phyloP scores from a whole-genome alignment of 2,888 invertebrate species.

The Lordiphosa andalusiaca region DNA sequence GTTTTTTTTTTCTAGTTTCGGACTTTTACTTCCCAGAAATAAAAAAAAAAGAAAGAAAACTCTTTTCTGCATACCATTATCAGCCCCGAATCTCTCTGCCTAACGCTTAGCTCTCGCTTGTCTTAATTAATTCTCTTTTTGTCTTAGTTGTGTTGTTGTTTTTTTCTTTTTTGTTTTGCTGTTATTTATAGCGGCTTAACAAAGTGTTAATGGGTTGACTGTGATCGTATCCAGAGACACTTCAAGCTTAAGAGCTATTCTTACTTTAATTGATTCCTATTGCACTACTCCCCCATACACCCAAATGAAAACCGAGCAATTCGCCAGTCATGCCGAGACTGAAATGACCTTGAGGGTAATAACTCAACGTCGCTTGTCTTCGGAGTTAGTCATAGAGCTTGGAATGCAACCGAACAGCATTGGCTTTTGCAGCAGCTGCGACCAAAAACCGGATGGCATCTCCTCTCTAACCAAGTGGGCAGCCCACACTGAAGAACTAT shows the following conservation, averaged over 20 bases:
- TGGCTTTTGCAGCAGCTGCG: conserved; percentile 35
- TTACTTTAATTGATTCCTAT: neutral
- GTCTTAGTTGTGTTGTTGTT: conserved; percentile 12
- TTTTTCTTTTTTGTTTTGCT: too few species aligned
- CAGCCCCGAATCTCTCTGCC: neutral
- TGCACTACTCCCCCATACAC: conserved; percentile 20
- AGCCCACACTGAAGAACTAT: conserved; percentile 23
- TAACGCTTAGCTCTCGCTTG: conserved; percentile 27
- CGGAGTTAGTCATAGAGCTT: conserved; percentile 58
- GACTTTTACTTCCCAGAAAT: too few species aligned
- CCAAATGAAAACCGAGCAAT: conserved; percentile 28
- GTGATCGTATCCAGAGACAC: conserved; percentile 10
- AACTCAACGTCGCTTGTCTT: conserved; percentile 45
- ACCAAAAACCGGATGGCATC: conserved; percentile 69
- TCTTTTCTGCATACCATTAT: too few species aligned
- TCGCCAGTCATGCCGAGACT: conserved; percentile 9
- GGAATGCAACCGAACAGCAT: conserved; percentile 70
- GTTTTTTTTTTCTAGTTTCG: too few species aligned
- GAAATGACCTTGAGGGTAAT: conserved; percentile 71
- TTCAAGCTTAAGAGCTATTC: conserved; percentile 3
- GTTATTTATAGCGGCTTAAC: conserved; percentile 25
- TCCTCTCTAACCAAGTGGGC: conserved; percentile 23
- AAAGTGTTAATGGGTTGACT: conserved; percentile 16
- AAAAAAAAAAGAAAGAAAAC: too few species aligned
- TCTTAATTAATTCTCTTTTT: conserved; percentile 39